These are phyloP conservation scores for Leucopsar rothschildi DNA, from an alignment of 2,113 vertebrate genomes.

Conservation along the genomic window DNA sequence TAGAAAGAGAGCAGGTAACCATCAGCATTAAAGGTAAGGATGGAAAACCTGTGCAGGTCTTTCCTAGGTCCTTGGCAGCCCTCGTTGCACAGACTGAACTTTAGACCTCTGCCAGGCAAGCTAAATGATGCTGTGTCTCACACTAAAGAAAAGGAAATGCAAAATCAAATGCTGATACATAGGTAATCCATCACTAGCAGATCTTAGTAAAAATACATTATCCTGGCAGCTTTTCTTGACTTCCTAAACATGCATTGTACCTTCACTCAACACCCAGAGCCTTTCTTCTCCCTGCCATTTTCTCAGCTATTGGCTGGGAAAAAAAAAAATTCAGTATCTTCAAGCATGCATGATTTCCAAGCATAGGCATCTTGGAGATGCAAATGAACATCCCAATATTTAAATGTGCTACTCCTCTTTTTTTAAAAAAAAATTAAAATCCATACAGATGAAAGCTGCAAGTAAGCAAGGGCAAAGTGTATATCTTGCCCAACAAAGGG, in stretches of 20 bases:
- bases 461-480: background rate
- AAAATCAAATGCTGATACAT: background rate
- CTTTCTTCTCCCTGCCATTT: background rate
- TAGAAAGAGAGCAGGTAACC: conserved; percentile 35
- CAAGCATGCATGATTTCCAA: background rate
- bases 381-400: background rate
- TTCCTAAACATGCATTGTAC: background rate
- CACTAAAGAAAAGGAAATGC: background rate
- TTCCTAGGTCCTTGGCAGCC: background rate
- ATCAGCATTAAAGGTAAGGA: background rate
- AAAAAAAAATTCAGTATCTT: background rate
- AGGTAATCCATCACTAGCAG: background rate
- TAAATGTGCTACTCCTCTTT: background rate
- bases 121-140: background rate
- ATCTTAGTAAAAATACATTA: background rate
- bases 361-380: background rate
- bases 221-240: background rate
- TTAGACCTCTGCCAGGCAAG: background rate
- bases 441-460: background rate
- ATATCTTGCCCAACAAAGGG: background rate
- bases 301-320: background rate
- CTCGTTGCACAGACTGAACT: background rate
- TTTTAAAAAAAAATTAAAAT: background rate
- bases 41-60: background rate
- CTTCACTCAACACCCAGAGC: background rate